phyloP scores from a whole-genome alignment of 2,113 vertebrate species.

The Sceloporus tristichus region DNA sequence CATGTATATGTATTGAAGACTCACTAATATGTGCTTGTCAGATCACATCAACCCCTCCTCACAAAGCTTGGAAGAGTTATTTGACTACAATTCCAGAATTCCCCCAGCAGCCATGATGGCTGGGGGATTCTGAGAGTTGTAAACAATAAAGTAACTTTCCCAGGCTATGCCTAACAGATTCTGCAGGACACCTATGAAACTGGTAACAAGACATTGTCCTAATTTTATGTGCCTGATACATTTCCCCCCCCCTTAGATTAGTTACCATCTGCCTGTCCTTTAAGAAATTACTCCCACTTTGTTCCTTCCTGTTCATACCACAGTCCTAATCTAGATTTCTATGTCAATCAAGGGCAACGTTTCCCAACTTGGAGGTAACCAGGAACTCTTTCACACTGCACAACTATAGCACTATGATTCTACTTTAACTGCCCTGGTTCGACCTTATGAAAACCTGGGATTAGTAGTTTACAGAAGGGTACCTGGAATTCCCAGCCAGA shows the following conservation, averaged over 20 bases:
- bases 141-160: too few relatives aligned
- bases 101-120: too few relatives aligned
- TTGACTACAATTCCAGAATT: not conserved
- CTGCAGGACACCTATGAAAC: not conserved
- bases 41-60: not conserved
- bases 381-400: too few relatives aligned
- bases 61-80: not conserved
- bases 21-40: not conserved
- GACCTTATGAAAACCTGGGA: too few relatives aligned
- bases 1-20: too few relatives aligned
- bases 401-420: too few relatives aligned
- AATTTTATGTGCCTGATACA: not conserved
- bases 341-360: not conserved
- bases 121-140: too few relatives aligned
- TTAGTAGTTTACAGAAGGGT: too few relatives aligned
- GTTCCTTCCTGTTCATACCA: not conserved
- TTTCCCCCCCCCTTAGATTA: too few relatives aligned
- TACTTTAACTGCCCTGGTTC: too few relatives aligned
- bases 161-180: too few relatives aligned
- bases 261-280: not conserved
- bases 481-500: too few relatives aligned
- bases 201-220: not conserved
- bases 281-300: not conserved
- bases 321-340: not conserved
- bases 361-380: not conserved